Conservation (phyloP, 2,113 vertebrate species). For the Heterotilapia buettikoferi region DNA sequence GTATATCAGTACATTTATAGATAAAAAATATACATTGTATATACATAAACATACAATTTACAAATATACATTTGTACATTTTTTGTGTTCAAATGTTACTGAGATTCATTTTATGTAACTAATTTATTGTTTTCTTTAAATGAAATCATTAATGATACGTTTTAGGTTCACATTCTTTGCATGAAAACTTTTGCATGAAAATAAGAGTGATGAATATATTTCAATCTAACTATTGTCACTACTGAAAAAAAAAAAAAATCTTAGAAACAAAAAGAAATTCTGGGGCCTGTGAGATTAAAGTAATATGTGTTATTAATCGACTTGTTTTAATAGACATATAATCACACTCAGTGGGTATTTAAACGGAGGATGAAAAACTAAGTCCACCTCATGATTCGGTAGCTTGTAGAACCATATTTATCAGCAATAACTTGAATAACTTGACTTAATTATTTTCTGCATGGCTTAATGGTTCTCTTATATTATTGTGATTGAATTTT, state of each 20-base stretch:
- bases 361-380: neutral
- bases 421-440: neutral
- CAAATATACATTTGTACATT: neutral
- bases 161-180: neutral
- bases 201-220: neutral
- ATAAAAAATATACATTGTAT: neutral
- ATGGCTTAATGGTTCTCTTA: neutral
- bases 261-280: neutral
- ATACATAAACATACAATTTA: neutral
- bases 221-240: neutral
- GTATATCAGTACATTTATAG: neutral
- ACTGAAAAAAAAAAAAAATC: neutral
- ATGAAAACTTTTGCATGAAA: neutral
- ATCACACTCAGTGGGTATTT: neutral
- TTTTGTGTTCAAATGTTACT: neutral
- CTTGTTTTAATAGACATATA: neutral
- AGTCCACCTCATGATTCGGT: neutral
- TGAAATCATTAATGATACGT: neutral
- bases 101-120: neutral
- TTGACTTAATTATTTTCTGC: neutral
- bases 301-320: neutral
- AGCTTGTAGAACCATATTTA: neutral
- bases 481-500: neutral
- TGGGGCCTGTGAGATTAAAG: neutral
- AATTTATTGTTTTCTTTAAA: neutral